Percentiles rank a stretch among this genome's conserved stretches.
Evolutionary conservation across 2,113 vertebrate species (phyloP).

Genomic region (Lynx canadensis): DNA sequence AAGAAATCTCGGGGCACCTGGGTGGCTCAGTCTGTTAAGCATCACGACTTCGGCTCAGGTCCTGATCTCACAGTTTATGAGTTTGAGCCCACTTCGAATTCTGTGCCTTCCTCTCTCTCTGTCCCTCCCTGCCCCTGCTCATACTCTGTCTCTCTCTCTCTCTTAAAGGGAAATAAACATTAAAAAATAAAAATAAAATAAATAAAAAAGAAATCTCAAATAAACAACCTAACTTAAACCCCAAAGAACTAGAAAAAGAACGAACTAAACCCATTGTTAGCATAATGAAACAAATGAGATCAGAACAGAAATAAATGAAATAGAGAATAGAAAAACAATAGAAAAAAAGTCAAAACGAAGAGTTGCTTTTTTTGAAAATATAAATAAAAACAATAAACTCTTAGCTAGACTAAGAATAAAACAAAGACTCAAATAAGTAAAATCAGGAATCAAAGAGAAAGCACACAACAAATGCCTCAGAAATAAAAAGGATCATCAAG

Average conservation of each 20-base stretch:
- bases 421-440: neutral
- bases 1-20: neutral
- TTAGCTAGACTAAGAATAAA: neutral
- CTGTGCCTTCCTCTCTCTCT: too few relatives aligned
- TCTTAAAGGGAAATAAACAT: too few relatives aligned
- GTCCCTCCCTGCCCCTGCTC: too few relatives aligned
- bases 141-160: too few relatives aligned
- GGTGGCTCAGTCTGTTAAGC: too few relatives aligned
- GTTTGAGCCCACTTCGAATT: too few relatives aligned
- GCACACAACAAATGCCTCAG: neutral
- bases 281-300: too few relatives aligned
- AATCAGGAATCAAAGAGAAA: neutral
- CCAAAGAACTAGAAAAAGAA: neutral
- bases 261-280: neutral
- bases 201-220: neutral
- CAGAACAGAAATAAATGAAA: too few relatives aligned
- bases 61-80: too few relatives aligned
- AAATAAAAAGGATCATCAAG: neutral
- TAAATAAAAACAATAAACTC: neutral
- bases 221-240: neutral
- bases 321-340: neutral
- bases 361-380: neutral
- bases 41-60: too few relatives aligned
- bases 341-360: neutral
- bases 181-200: too few relatives aligned